These are phyloP conservation scores for Triplophysa rosa DNA, from an alignment of 2,113 vertebrate genomes.

Conservation along the genomic window DNA sequence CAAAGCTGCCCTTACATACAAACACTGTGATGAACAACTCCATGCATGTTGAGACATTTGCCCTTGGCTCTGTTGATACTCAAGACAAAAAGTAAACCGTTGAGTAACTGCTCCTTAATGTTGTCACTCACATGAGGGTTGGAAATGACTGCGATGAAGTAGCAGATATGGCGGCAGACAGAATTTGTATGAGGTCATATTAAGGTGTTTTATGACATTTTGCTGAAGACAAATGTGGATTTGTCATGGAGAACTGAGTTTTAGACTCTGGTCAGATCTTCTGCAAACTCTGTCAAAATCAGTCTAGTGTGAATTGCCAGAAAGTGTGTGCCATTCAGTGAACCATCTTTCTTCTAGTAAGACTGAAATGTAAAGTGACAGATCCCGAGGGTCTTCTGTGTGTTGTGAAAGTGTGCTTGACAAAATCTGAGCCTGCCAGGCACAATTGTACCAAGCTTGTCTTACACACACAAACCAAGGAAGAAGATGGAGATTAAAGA, in stretches of 20 bases:
- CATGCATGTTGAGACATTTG: slow-evolving; percentile 48
- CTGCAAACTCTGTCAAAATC: neutral
- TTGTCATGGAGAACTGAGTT: neutral
- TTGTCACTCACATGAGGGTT: slow-evolving; percentile 30
- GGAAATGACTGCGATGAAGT: neutral
- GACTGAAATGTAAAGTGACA: slow-evolving; percentile 41
- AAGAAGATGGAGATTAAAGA: slow-evolving; percentile 1
- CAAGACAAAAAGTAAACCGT: slow-evolving; percentile 55
- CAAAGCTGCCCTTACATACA: neutral
- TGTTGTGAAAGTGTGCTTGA: slow-evolving; percentile 18
- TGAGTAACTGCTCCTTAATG: slow-evolving; percentile 39
- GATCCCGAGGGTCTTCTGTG: slow-evolving; percentile 13
- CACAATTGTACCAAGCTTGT: slow-evolving; percentile 10
- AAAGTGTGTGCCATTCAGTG: slow-evolving; percentile 17
- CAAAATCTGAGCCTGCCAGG: slow-evolving; percentile 8
- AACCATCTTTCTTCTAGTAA: slow-evolving; percentile 1
- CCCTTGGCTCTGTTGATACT: slow-evolving; percentile 54
- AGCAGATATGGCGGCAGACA: neutral
- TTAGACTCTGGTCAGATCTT: neutral
- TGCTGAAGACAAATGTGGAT: neutral
- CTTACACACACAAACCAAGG: neutral
- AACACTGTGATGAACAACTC: neutral
- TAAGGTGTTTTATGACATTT: neutral
- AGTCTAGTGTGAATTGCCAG: slow-evolving; percentile 2
- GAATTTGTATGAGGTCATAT: neutral